Percentiles rank a stretch among this genome's conserved stretches.
phyloP scores from a whole-genome alignment of 2,888 invertebrate species.

The Caenorhabditis becei region DNA sequence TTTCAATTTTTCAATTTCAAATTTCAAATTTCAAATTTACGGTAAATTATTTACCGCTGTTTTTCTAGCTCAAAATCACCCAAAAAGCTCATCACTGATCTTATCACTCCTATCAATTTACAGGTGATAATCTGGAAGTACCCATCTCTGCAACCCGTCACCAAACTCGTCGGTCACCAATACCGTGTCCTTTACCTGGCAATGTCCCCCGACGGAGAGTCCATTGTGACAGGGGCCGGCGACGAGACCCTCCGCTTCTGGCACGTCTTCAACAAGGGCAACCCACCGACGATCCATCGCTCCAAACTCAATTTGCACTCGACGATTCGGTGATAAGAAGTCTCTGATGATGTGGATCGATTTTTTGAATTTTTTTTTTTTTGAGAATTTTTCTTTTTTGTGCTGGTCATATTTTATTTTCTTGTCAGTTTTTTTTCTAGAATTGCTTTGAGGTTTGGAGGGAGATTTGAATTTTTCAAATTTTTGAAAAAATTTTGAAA shows the following conservation, averaged over 20 bases:
- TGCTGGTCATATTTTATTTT: neutral
- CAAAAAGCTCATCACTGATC: neutral
- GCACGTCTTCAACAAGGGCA: slow-evolving; percentile 95
- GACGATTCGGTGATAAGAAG: slow-evolving; percentile 70
- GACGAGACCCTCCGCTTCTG: slow-evolving; percentile 98
- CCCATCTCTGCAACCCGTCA: slow-evolving; percentile 95
- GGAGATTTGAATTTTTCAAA: too few species aligned
- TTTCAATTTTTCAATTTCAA: neutral
- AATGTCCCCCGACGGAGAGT: slow-evolving; percentile 97
- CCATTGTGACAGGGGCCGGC: slow-evolving; percentile 98
- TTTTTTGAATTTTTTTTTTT: neutral
- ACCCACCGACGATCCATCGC: slow-evolving; percentile 63
- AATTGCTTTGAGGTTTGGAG: too few species aligned
- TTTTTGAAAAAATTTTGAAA: too few species aligned
- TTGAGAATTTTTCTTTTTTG: neutral
- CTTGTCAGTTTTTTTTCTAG: too few species aligned
- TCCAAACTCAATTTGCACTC: slow-evolving; percentile 71
- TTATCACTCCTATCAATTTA: neutral
- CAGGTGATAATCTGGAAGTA: slow-evolving; percentile 97
- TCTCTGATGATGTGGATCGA: too few species aligned
- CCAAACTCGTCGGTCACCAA: slow-evolving; percentile 96
- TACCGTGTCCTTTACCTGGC: slow-evolving; percentile 96
- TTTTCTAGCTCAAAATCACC: neutral
- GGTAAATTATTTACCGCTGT: neutral
- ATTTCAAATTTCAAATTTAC: neutral